Evolutionary conservation across 1,140 invertebrate genomes (phyloP).

Genomic region (Drosophila chauvacae): DNA sequence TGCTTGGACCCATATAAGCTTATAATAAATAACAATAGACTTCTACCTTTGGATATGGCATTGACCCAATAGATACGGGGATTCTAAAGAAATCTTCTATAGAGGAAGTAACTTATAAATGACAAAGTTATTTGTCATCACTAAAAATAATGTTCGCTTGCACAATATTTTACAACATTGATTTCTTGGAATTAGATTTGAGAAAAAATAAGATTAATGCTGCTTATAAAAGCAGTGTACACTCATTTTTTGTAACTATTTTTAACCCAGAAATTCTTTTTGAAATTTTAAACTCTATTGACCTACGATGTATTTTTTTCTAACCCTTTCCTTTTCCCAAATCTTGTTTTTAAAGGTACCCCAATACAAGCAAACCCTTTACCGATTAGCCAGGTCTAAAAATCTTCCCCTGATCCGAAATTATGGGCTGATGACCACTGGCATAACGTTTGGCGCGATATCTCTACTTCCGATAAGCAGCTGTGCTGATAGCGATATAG

Average conservation of each 20-base stretch:
- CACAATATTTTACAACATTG: too few relatives aligned
- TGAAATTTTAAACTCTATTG: too few relatives aligned
- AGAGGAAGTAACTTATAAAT: too few relatives aligned
- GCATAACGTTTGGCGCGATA: constrained; percentile 10
- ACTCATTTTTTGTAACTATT: too few relatives aligned
- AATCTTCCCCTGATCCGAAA: constrained; percentile 10
- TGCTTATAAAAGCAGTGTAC: too few relatives aligned
- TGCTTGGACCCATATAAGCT: not conserved
- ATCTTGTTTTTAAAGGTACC: too few relatives aligned
- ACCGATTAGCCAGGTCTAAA: constrained; percentile 1
- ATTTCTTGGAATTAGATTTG: not conserved
- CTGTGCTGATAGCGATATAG: constrained; percentile 23
- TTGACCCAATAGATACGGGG: too few relatives aligned
- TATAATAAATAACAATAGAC: too few relatives aligned
- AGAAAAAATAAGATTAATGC: not conserved
- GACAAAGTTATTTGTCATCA: not conserved
- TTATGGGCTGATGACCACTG: constrained; percentile 25
- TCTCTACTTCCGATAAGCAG: constrained; percentile 24
- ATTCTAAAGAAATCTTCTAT: too few relatives aligned
- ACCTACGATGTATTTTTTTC: not conserved
- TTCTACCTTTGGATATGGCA: too few relatives aligned
- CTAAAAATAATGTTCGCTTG: not conserved
- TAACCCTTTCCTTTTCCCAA: too few relatives aligned
- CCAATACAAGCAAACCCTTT: not conserved
- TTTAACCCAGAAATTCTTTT: too few relatives aligned